Conservation (phyloP, 1,140 invertebrate genomes). For the Zaprionus capensis region DNA sequence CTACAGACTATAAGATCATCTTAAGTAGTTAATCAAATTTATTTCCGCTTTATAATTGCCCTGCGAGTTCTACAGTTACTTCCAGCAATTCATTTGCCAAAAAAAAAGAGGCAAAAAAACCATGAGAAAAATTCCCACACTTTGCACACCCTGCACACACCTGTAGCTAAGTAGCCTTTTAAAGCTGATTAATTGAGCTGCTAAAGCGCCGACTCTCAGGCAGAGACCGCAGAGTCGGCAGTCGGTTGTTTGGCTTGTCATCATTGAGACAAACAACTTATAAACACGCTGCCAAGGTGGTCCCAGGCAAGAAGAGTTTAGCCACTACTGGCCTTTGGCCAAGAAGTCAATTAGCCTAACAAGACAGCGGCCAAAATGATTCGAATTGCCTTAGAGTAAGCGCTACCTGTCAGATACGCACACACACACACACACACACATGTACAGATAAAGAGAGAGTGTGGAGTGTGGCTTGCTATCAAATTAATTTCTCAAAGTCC, state of each 20-base stretch:
- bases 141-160: constrained; percentile 33
- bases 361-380: constrained; percentile 64
- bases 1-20: not conserved
- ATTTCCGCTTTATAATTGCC: not conserved
- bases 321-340: constrained; percentile 29
- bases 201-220: constrained; percentile 44
- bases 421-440: not conserved
- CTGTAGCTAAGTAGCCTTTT: constrained; percentile 52
- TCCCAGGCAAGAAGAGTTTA: constrained; percentile 36
- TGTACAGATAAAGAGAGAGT: not conserved
- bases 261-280: constrained; percentile 54
- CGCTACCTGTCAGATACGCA: constrained; percentile 17
- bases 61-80: not conserved
- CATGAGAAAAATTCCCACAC: constrained; percentile 50
- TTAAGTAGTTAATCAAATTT: not conserved
- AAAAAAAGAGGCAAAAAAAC: constrained; percentile 1
- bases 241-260: constrained; percentile 55
- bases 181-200: constrained; percentile 76
- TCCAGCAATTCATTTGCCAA: constrained; percentile 7
- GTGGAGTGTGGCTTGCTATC: constrained; percentile 51
- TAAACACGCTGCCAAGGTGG: constrained; percentile 62
- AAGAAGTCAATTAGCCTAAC: constrained; percentile 80
- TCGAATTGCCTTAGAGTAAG: constrained; percentile 27
- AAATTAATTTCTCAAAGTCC: constrained; percentile 64
- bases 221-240: not conserved